Evolutionary conservation across 2,888 invertebrate species (phyloP).

Genomic region (Eustalomyia histrio): DNA sequence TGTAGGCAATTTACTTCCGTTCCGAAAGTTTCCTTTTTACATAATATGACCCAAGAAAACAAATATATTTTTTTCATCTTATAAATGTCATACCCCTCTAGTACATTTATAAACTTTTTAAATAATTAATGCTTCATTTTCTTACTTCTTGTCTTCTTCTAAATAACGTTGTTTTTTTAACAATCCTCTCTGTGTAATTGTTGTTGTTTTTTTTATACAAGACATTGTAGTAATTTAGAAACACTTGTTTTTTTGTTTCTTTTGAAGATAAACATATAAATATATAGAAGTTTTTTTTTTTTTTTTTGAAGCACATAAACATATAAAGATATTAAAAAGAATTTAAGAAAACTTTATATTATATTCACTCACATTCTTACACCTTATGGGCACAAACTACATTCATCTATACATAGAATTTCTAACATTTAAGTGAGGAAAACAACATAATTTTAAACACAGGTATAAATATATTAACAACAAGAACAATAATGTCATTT

Average conservation of each 20-base stretch:
- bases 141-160: neutral
- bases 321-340: neutral
- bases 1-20: too few relatives aligned
- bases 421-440: neutral
- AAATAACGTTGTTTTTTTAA: conserved; percentile 29
- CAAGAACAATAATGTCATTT: conserved; percentile 15
- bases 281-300: too few relatives aligned
- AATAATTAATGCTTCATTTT: neutral
- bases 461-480: neutral
- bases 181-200: neutral
- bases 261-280: too few relatives aligned
- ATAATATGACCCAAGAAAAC: too few relatives aligned
- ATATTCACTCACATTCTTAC: neutral
- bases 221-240: neutral
- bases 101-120: too few relatives aligned
- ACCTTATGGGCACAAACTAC: conserved; percentile 8
- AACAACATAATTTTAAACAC: neutral
- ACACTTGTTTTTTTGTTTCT: too few relatives aligned
- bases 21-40: too few relatives aligned
- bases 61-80: too few relatives aligned
- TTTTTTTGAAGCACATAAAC: neutral
- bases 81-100: too few relatives aligned
- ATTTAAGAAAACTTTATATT: neutral
- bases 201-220: neutral
- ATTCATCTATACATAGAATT: neutral